Evolutionary conservation across 92 coral and sea anemone species (phyloP).

Genomic region (Actinostola sp.): DNA sequence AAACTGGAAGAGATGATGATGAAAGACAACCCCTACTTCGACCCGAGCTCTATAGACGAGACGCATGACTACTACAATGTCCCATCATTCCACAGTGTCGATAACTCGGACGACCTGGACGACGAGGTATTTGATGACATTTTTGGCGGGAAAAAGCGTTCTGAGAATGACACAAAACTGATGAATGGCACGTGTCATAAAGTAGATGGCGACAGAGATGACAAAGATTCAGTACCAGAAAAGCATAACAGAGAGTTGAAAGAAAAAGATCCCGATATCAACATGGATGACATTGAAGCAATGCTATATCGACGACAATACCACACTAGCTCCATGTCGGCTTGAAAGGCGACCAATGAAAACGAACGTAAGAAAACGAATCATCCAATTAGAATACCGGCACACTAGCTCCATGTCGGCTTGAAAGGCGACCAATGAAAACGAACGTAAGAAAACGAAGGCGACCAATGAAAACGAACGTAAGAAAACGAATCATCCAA

Average conservation of each 20-base stretch:
- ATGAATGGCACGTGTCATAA: background rate
- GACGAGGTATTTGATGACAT: conserved; percentile 45
- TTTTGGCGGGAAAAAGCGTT: background rate
- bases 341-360: background rate
- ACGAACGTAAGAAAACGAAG: background rate
- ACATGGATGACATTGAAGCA: conserved; percentile 19
- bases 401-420: background rate
- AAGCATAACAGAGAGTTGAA: background rate
- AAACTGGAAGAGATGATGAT: conserved; percentile 70
- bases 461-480: too few species aligned
- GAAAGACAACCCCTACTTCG: conserved; percentile 75
- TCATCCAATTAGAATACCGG: background rate
- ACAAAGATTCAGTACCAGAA: conserved; percentile 20
- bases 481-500: too few species aligned
- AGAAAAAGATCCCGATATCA: background rate
- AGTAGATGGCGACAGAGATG: conserved; percentile 3
- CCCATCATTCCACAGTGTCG: conserved; percentile 75
- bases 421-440: too few species aligned
- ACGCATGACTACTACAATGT: conserved; percentile 72
- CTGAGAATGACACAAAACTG: background rate
- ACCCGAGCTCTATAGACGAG: conserved; percentile 73
- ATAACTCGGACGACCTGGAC: conserved; percentile 29
- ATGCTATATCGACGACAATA: conserved; percentile 17
- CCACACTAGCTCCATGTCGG: background rate
- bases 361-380: background rate